Percentiles rank a stretch among this genome's conserved stretches.
Evolutionary conservation across 1,140 invertebrate genomes (phyloP).

Genomic region (Zaprionus lachaisei): DNA sequence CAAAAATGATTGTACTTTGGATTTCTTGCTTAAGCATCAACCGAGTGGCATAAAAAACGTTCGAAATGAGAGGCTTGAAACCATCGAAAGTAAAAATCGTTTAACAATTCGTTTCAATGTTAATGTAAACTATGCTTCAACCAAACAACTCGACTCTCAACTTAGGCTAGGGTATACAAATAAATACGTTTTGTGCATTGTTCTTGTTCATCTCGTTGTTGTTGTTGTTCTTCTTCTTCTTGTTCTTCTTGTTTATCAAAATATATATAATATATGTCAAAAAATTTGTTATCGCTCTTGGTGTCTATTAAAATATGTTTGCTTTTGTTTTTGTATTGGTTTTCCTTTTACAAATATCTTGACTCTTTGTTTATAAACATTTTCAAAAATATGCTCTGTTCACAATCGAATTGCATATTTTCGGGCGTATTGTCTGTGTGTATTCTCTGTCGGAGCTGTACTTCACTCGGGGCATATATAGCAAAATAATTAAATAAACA

Average conservation of each 20-base stretch:
- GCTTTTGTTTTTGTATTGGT: slow-evolving; percentile 10
- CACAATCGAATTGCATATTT: slow-evolving; percentile 78
- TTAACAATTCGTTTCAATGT: slow-evolving; percentile 43
- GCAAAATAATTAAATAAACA: slow-evolving; percentile 24
- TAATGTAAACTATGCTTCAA: slow-evolving; percentile 27
- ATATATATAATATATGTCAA: slow-evolving; percentile 68
- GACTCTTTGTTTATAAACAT: slow-evolving; percentile 73
- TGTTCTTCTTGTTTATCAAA: slow-evolving; percentile 57
- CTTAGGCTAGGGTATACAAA: slow-evolving; percentile 74
- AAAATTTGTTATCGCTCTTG: slow-evolving; percentile 65
- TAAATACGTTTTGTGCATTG: slow-evolving; percentile 64
- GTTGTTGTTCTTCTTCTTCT: slow-evolving; percentile 29
- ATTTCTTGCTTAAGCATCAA: slow-evolving; percentile 77
- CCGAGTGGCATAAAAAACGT: slow-evolving; percentile 59
- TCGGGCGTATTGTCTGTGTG: slow-evolving; percentile 77
- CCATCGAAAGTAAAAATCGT: slow-evolving; percentile 64
- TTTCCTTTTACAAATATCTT: slow-evolving; percentile 65
- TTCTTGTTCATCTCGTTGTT: slow-evolving; percentile 32
- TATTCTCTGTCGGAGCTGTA: slow-evolving; percentile 30
- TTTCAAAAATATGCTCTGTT: slow-evolving; percentile 74
- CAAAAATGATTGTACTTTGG: slow-evolving; percentile 82
- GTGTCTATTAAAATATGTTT: slow-evolving; percentile 76
- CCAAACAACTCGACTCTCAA: slow-evolving; percentile 40
- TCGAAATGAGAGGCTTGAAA: slow-evolving; percentile 67
- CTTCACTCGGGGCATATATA: slow-evolving; percentile 10